phyloP scores from a whole-genome alignment of 2,888 invertebrate species.

The Drosophila cognata region DNA sequence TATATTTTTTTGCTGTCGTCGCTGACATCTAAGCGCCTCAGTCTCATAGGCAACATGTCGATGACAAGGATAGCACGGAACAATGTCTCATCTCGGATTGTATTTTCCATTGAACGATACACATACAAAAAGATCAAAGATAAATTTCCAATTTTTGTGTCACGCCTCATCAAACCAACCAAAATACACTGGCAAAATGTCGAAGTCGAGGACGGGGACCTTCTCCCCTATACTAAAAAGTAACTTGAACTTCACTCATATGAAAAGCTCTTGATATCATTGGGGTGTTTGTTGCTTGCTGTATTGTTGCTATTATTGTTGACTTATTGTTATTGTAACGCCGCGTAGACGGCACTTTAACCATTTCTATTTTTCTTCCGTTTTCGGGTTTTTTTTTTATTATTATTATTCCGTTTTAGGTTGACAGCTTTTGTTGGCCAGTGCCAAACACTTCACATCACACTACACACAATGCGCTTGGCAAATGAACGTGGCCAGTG shows the following conservation, averaged over 20 bases:
- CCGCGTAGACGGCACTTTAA: conserved; percentile 72
- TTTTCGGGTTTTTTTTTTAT: conserved; percentile 10
- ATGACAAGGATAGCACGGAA: conserved; percentile 42
- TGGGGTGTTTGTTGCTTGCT: conserved; percentile 51
- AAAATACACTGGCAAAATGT: conserved; percentile 65
- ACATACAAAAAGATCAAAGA: conserved; percentile 77
- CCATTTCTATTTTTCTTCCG: conserved; percentile 46
- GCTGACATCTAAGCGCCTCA: conserved; percentile 42
- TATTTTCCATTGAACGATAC: conserved; percentile 58
- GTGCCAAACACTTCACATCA: conserved; percentile 72
- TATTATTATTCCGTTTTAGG: conserved; percentile 42
- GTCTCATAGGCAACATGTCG: conserved; percentile 44
- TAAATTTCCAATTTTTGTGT: conserved; percentile 78
- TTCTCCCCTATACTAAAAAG: background rate
- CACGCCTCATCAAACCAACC: conserved; percentile 73
- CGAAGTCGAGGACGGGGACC: conserved; percentile 17
- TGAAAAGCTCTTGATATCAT: conserved; percentile 75
- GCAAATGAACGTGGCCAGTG: conserved; percentile 61
- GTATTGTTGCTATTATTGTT: conserved; percentile 66
- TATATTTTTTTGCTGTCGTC: conserved; percentile 21
- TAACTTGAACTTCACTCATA: conserved; percentile 67
- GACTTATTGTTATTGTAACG: conserved; percentile 77
- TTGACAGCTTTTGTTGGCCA: conserved; percentile 75
- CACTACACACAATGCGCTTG: conserved; percentile 63
- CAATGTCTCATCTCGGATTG: conserved; percentile 53